Evolutionary conservation across 2,113 vertebrate genomes (phyloP).

Genomic region (Helogale parvula): DNA sequence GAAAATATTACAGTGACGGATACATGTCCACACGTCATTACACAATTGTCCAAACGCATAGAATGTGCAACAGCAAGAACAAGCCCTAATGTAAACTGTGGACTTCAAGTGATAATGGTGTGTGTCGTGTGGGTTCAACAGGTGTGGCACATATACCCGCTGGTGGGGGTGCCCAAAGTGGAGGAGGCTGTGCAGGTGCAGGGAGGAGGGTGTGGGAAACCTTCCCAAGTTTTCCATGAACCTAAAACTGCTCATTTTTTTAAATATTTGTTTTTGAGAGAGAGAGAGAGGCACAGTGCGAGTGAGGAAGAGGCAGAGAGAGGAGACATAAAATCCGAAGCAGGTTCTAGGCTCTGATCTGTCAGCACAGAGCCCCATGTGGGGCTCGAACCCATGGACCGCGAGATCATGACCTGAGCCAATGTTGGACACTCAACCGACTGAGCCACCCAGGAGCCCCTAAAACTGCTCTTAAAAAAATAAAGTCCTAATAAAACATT

Average conservation of each 20-base stretch:
- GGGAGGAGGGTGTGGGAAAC: neutral
- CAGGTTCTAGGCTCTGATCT: too few relatives aligned
- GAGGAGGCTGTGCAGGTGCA: neutral
- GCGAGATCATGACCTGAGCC: too few relatives aligned
- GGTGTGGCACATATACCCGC: neutral
- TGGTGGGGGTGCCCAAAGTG: neutral
- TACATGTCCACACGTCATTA: rapidly evolving
- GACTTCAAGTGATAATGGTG: too few relatives aligned
- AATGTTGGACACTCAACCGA: too few relatives aligned
- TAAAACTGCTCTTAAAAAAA: neutral
- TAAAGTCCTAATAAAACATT: neutral
- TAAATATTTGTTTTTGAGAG: too few relatives aligned
- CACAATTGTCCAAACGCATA: neutral
- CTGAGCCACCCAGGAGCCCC: too few relatives aligned
- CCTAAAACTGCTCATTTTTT: neutral
- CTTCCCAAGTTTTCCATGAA: neutral
- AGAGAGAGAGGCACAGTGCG: too few relatives aligned
- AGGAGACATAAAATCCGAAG: too few relatives aligned
- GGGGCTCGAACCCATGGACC: too few relatives aligned
- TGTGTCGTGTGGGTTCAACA: neutral
- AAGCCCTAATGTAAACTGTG: neutral
- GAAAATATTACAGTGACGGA: neutral
- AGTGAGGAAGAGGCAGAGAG: too few relatives aligned
- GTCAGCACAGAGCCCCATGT: too few relatives aligned
- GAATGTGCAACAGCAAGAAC: rapidly evolving